These are phyloP conservation scores for Notospermus geniculatus DNA, from an alignment of 1,140 invertebrate genomes.

Conservation along the genomic window DNA sequence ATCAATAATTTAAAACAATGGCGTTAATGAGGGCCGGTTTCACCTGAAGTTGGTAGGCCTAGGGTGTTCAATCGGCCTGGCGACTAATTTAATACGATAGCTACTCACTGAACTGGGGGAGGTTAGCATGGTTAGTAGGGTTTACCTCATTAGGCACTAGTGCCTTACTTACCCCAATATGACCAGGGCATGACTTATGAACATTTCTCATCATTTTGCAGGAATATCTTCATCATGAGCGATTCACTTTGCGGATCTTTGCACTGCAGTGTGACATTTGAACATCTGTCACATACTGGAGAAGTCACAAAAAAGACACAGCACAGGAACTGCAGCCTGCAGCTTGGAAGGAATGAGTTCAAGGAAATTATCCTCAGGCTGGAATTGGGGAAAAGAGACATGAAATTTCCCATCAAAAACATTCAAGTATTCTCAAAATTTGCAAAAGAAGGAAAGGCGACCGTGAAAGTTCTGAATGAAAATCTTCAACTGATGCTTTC, in stretches of 20 bases:
- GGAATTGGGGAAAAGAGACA: slow-evolving; percentile 61
- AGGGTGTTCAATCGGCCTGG: no score
- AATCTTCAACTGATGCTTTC: slow-evolving; percentile 77
- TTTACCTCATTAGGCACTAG: no score
- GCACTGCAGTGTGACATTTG: slow-evolving; percentile 34
- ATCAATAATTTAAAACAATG: no score
- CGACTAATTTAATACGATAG: no score
- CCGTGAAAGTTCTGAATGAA: slow-evolving; percentile 76
- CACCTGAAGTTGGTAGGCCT: no score
- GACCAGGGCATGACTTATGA: no score
- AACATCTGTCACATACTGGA: slow-evolving; percentile 37
- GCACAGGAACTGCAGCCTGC: slow-evolving; percentile 62
- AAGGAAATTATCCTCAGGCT: slow-evolving; percentile 74
- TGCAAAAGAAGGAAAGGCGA: slow-evolving; percentile 86
- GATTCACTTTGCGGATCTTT: neutral
- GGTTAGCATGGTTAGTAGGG: no score
- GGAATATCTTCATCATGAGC: no score
- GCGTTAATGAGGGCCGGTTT: no score
- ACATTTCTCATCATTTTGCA: no score
- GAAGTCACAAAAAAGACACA: slow-evolving; percentile 37
- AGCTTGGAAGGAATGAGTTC: slow-evolving; percentile 73
- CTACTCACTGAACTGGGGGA: no score
- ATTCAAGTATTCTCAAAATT: slow-evolving; percentile 84
- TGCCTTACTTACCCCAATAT: no score
- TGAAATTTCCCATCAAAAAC: slow-evolving; percentile 58